Base-by-base conservation (phyloP, 1,140 invertebrate genomes). In the Caenorhabditis tropicalis region DNA sequence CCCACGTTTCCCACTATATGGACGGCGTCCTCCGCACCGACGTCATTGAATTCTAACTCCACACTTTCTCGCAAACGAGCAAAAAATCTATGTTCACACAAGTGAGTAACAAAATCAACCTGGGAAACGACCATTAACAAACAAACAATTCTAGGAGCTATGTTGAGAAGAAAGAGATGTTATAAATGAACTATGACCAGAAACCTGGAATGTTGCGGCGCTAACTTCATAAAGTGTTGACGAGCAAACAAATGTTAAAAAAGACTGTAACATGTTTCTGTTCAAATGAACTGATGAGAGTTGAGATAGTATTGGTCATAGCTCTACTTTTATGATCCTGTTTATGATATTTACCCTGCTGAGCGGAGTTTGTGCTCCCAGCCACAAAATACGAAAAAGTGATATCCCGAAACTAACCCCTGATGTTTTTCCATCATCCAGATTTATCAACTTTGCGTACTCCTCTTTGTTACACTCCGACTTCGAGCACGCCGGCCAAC, bases 381-480 rank as follows among this genome's bases (percentile, higher is more conserved):
- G 24, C 0, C 29, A 74, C 65, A 74, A 74, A 74, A 31, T 74
- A 74, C 36, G n/a, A 46, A 43, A 74, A 74, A 1, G 6, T 21
- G 65, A 74, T 43, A 24, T 43, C 29, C 31, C 9, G 9, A 24
- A 2, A 6, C 60, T 74, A 24, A 74, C 65, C 65, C 65, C 65
- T 5, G 65, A 74, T 43, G 65, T 74, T 19, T 74, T 74, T 6
- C 65, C 65, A 43, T 74, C 65, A 46, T 74, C 65, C 21, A 74
- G n/a, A 21, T 74, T 43, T 19, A 74, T 74, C 36, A 43, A 27
- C 9, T 74, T 74, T 74, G 65, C 65, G 36, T 74, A 74, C 36
- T 74, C 65, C n/a, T 74, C 65, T 12, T 74, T 74, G 36, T 74
- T 74, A 21, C 65, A 74, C 65, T 74, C 65, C n/a, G 65, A 74